A percentile compares a stretch with the other conserved stretches of the same genome.
phyloP scores from a whole-genome alignment of 2,888 invertebrate genomes.

The Plutella xylostella region DNA sequence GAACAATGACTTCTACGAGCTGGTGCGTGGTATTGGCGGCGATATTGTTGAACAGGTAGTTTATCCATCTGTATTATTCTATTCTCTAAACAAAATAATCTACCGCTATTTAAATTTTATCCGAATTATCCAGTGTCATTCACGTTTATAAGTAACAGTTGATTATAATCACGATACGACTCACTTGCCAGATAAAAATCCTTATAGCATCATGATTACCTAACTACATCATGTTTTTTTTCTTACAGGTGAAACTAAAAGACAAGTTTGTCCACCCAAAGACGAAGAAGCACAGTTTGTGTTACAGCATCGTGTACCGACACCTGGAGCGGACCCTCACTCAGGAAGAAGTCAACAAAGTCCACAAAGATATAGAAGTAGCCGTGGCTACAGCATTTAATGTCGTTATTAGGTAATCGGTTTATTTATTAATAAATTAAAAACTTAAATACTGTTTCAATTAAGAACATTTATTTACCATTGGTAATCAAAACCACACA shows the following conservation, averaged over 20 bases:
- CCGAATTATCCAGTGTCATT: too few species aligned
- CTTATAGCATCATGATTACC: too few species aligned
- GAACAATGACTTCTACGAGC: conserved; percentile 91
- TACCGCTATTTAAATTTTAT: too few species aligned
- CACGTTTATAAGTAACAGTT: too few species aligned
- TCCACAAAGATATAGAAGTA: conserved; percentile 83
- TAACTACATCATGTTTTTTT: too few species aligned
- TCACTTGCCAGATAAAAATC: too few species aligned
- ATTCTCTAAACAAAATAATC: too few species aligned
- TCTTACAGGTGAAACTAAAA: conserved; percentile 79
- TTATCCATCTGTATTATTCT: too few species aligned
- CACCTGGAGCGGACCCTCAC: conserved; percentile 91
- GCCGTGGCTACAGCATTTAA: conserved; percentile 47
- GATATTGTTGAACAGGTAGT: conserved; percentile 95
- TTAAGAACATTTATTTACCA: too few species aligned
- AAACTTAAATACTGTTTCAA: too few species aligned
- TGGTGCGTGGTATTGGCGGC: conserved; percentile 89
- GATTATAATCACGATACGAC: too few species aligned
- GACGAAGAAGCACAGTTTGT: conserved; percentile 83
- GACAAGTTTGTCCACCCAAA: conserved; percentile 92
- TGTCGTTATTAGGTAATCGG: conserved; percentile 43
- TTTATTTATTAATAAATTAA: conserved; percentile 4
- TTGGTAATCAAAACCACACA: too few species aligned
- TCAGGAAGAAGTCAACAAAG: conserved; percentile 85
- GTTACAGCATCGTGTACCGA: conserved; percentile 92